Evolutionary conservation across 2,113 vertebrate species (phyloP), one percentile per base, ranked within the genome.

Genomic region (Chlorodrepanis virens): DNA sequence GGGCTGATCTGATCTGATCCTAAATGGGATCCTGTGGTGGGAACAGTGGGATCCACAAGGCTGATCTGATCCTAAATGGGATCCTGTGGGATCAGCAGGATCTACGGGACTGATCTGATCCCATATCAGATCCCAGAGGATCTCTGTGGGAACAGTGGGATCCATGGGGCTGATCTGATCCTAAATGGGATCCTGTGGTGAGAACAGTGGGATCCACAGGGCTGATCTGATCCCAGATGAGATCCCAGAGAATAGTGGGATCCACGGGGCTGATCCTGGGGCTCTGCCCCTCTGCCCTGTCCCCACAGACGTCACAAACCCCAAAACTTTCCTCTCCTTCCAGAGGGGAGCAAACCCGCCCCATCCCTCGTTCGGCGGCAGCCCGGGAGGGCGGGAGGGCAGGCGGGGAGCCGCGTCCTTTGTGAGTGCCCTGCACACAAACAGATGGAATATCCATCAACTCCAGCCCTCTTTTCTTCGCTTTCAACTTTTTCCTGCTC

Each of bases 401-500:
- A 56, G 50, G 72, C 65, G 47, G 67, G 35, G 37, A 72, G 52
- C 63, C 47, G 17, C 20, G 74, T 85, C 90, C 83, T 97, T 98
- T 97, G 96, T 98, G 95, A 56, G 56, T 47, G 87, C 95, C 93
- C 97, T 90, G 94, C 96, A 74, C 87, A 59, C 67, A 97, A 96
- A 85, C 97, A 98, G 98, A 98, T 98, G 98, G 98, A 97, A 98
- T 97, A 97, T 97, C 98, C 97, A 98, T 98, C 97, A 98, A 93
- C 83, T 20, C 83, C 84, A 18, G 75, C 60, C 84, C 28, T 69
- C 94, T 81, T 96, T 96, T 92, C 92, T 96, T 63, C 29, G 28
- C 74, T 94, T 97, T 96, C 91, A 93, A 96, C 96, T 95, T 90
- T 87, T 90, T 93, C 47, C 91, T 83, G 76, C 63, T 93, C 82